Evolutionary conservation across 23 tunicate genomes (phyloP).

Genomic region (Botrylloides violaceus): DNA sequence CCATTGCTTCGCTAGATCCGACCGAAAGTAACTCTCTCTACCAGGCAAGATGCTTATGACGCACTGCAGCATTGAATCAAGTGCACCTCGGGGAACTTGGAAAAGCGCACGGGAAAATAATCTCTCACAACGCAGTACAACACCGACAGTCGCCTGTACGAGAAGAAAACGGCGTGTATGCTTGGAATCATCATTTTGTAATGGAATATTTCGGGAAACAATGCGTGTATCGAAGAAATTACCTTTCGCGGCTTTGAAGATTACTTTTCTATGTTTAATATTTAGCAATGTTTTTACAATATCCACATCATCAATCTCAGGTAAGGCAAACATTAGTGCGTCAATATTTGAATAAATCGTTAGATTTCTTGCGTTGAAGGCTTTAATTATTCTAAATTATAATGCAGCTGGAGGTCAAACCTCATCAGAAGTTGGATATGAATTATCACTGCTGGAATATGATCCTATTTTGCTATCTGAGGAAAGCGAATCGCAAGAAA

Average conservation of each 20-base stretch:
- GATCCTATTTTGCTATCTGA: not conserved
- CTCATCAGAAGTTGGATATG: not conserved
- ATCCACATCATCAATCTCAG: not conserved
- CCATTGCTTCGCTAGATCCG: not conserved
- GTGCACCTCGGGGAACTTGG: not conserved
- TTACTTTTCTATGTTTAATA: not conserved
- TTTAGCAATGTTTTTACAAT: not conserved
- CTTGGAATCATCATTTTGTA: not conserved
- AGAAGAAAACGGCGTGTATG: not conserved
- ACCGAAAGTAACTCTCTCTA: not conserved
- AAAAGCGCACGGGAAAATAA: not conserved
- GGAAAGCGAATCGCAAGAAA: not conserved
- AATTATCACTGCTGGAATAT: slow-evolving; percentile 14
- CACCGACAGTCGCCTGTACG: not conserved
- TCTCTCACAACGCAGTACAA: not conserved
- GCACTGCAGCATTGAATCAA: not conserved
- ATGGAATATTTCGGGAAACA: not conserved
- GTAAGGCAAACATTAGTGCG: no score
- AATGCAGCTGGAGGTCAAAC: not conserved
- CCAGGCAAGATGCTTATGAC: not conserved
- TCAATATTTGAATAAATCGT: no score
- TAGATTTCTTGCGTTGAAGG: no score
- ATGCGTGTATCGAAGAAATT: not conserved
- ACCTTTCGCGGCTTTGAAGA: not conserved
- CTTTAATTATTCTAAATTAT: no score